Percentiles rank a stretch among this genome's conserved stretches.
Evolutionary conservation across 1,140 invertebrate genomes (phyloP).

Genomic region (Drosophila ohnishii): DNA sequence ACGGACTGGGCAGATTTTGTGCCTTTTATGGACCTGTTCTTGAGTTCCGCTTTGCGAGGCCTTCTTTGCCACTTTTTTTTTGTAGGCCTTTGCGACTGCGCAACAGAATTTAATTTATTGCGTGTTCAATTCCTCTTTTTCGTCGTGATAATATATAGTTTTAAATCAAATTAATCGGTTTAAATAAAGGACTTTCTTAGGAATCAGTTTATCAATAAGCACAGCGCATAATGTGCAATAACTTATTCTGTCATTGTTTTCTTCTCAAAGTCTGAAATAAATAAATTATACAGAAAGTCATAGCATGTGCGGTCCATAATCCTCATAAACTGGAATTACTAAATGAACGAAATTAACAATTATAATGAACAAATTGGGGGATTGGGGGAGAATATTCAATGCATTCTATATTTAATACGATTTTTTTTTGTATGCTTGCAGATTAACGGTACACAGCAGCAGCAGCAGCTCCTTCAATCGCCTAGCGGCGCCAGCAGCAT

Average conservation of each 20-base stretch:
- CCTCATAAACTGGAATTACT: constrained; percentile 4
- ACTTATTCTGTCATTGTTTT: background rate
- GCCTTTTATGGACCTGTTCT: constrained; percentile 58
- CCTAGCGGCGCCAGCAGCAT: constrained; percentile 61
- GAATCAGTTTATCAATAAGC: background rate
- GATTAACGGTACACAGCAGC: constrained; percentile 80
- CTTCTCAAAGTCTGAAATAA: background rate
- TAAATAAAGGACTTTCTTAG: background rate
- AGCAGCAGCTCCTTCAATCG: constrained; percentile 60
- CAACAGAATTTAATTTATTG: constrained; percentile 65
- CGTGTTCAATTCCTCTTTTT: constrained; percentile 40
- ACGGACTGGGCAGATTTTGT: constrained; percentile 30
- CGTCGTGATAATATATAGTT: background rate
- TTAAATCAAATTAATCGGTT: background rate
- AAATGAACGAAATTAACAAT: background rate
- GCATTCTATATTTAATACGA: constrained; percentile 6
- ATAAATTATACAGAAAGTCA: constrained; percentile 7
- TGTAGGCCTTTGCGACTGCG: constrained; percentile 48
- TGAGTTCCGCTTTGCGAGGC: constrained; percentile 44
- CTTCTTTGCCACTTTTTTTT: constrained; percentile 15
- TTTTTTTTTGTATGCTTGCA: constrained; percentile 32
- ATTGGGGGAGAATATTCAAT: background rate
- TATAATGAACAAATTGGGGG: constrained; percentile 11
- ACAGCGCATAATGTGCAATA: background rate
- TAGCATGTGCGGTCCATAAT: background rate